These are phyloP conservation scores for Lytechinus variegatus DNA, from an alignment of 35 echinoderm and acorn worm species.

Conservation along the genomic window DNA sequence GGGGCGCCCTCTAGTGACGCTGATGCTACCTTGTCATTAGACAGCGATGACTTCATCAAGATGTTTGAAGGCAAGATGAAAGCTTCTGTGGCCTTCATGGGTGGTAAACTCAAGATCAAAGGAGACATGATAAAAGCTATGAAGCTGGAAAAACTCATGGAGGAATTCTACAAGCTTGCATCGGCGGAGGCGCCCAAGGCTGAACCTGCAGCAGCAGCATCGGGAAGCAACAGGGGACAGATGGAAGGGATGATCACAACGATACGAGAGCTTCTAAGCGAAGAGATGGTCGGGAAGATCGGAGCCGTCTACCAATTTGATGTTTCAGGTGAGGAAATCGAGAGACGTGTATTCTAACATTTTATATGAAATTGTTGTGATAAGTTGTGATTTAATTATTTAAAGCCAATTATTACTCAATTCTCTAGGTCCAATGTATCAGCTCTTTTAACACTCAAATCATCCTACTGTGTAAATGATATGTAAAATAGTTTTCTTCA, in stretches of 20 bases:
- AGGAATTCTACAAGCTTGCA: constrained; percentile 42
- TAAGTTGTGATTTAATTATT: too few relatives aligned
- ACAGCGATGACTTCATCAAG: constrained; percentile 75
- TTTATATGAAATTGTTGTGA: too few relatives aligned
- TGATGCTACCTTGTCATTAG: constrained; percentile 62
- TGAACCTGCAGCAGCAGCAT: not conserved
- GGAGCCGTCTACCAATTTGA: constrained; percentile 77
- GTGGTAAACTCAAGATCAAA: constrained; percentile 87
- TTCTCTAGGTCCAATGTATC: too few relatives aligned
- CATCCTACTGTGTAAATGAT: too few relatives aligned
- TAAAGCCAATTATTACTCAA: too few relatives aligned
- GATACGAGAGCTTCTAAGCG: constrained; percentile 52
- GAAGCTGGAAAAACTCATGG: constrained; percentile 93
- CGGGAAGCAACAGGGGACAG: not conserved
- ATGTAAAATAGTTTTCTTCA: too few relatives aligned
- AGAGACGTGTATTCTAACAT: too few relatives aligned
- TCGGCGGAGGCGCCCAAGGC: not conserved
- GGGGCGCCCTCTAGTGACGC: constrained; percentile 57
- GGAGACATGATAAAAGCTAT: constrained; percentile 88
- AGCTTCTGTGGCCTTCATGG: constrained; percentile 79
- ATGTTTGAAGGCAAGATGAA: constrained; percentile 90
- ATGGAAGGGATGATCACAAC: constrained; percentile 47
- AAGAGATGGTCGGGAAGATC: constrained; percentile 49
- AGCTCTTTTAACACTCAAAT: too few relatives aligned
- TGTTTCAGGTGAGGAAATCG: constrained; percentile 57